phyloP scores from a whole-genome alignment of 2,797 vertebrate species.

The Premnoplex brunnescens region DNA sequence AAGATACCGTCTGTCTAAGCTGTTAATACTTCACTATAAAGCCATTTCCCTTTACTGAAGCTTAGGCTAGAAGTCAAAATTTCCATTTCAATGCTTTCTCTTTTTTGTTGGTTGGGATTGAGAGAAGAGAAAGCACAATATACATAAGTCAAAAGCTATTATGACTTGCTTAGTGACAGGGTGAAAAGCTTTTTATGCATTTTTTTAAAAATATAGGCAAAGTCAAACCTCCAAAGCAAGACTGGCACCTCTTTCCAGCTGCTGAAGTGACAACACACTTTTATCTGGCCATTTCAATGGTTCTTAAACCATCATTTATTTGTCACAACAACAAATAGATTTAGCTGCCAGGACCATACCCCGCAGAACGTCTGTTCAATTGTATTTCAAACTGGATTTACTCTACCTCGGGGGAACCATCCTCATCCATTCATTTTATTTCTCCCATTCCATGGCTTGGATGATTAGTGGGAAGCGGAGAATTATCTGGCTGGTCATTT shows the following conservation, averaged over 20 bases:
- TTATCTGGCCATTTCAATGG: slow-evolving; percentile 57
- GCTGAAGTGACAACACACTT: slow-evolving; percentile 47
- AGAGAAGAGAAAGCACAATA: slow-evolving; percentile 57
- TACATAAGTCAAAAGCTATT: slow-evolving; percentile 49
- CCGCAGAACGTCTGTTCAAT: slow-evolving; percentile 26
- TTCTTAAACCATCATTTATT: slow-evolving; percentile 66
- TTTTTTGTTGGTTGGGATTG: slow-evolving; percentile 49
- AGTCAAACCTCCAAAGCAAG: slow-evolving; percentile 53
- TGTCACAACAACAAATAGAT: slow-evolving; percentile 49
- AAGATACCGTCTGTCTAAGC: slow-evolving; percentile 46
- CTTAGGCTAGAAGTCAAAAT: slow-evolving; percentile 70
- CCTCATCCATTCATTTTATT: slow-evolving; percentile 52
- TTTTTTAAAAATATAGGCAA: background rate
- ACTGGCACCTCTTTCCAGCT: slow-evolving; percentile 60
- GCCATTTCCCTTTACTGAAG: slow-evolving; percentile 55
- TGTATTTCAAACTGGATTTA: slow-evolving; percentile 55
- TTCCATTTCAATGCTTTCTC: slow-evolving; percentile 71
- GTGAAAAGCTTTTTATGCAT: slow-evolving; percentile 53
- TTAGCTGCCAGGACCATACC: slow-evolving; percentile 37
- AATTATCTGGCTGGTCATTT: slow-evolving; percentile 56
- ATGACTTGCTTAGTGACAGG: slow-evolving; percentile 51
- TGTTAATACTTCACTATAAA: slow-evolving; percentile 62
- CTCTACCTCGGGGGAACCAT: slow-evolving; percentile 4
- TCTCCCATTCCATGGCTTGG: background rate
- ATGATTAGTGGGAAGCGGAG: slow-evolving; percentile 17